Evolutionary conservation across 2,888 invertebrate species (phyloP), one percentile per base, ranked within the genome.

Genomic region (Marronus borbonicus): DNA sequence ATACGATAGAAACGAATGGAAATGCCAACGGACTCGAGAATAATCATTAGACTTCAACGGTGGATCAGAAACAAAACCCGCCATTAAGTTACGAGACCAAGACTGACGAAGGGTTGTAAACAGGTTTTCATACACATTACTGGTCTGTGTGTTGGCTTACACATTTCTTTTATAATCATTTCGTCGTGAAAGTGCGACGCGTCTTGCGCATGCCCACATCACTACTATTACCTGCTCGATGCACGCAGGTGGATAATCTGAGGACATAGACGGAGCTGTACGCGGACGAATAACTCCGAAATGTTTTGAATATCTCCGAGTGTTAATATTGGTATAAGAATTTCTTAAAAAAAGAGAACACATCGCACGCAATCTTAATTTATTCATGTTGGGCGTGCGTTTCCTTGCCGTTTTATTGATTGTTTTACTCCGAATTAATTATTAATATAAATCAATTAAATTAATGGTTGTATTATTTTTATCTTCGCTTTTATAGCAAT

Each of bases 41-140:
- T 17, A 24, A 69, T 49, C 79, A 70, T 77, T 79, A 81, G 81
- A 81, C 75, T 81, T 81, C 80, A 80, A 81, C 82, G 83, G 80
- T 81, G 77, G 82, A 82, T 83, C 81, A 83, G 82, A 84, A 84
- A 85, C 83, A 83, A 85, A 86, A 85, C 84, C 83, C 81, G 82
- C 80, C 81, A 81, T 65, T 77, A 80, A 78, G 60, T 74, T 74
- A 74, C 60, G 58, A 72, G 68, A 24, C 68, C 50, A 68, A 50
- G 72, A 72, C 60, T 49, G 60, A 36, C 60, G 76, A 80, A 79
- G 81, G 81, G 80, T 80, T 80, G 78, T 66, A 82, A 83, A 83
- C 83, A 81, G 83, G 83, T 83, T 83, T 82, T 76, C 70, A 69
- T 70, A 81, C 79, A 80, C 83, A 81, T 81, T 80, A 81, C 80